Evolutionary conservation across 2,888 invertebrate genomes (phyloP).

Genomic region (Macaria notata): DNA sequence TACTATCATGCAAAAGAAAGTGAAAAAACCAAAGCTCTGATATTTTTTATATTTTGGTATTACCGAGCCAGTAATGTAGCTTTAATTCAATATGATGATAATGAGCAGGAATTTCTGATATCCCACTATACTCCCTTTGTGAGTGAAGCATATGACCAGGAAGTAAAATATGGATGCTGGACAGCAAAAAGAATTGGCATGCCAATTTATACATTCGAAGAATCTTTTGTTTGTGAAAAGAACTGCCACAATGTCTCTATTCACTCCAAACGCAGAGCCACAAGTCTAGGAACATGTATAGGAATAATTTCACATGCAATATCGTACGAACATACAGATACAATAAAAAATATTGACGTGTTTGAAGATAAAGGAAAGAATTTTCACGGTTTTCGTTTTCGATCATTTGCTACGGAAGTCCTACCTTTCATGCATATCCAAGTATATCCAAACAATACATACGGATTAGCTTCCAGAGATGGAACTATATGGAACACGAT

Average conservation of each 20-base stretch:
- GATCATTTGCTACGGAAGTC: constrained; percentile 48
- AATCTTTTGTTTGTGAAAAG: constrained; percentile 53
- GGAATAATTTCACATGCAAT: constrained; percentile 48
- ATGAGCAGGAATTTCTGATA: constrained; percentile 32
- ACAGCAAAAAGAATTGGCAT: constrained; percentile 51
- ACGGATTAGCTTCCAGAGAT: constrained; percentile 53
- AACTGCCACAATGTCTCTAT: constrained; percentile 56
- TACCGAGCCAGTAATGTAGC: constrained; percentile 54
- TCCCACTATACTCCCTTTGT: constrained; percentile 56
- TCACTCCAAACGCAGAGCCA: constrained; percentile 47
- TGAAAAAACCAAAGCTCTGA: constrained; percentile 43
- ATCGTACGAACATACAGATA: constrained; percentile 35
- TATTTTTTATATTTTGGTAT: constrained; percentile 64
- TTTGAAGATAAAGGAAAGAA: constrained; percentile 60
- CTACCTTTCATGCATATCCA: constrained; percentile 53
- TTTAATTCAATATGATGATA: constrained; percentile 52
- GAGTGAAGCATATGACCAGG: constrained; percentile 43
- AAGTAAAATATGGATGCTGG: constrained; percentile 56
- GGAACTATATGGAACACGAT: constrained; percentile 64
- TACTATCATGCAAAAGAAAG: constrained; percentile 46
- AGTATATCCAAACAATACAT: constrained; percentile 47
- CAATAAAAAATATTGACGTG: constrained; percentile 35
- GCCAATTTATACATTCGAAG: constrained; percentile 46
- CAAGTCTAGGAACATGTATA: constrained; percentile 62
- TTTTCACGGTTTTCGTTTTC: constrained; percentile 55